phyloP scores from a whole-genome alignment of 2,888 invertebrate species.

The Drosophila rellima region DNA sequence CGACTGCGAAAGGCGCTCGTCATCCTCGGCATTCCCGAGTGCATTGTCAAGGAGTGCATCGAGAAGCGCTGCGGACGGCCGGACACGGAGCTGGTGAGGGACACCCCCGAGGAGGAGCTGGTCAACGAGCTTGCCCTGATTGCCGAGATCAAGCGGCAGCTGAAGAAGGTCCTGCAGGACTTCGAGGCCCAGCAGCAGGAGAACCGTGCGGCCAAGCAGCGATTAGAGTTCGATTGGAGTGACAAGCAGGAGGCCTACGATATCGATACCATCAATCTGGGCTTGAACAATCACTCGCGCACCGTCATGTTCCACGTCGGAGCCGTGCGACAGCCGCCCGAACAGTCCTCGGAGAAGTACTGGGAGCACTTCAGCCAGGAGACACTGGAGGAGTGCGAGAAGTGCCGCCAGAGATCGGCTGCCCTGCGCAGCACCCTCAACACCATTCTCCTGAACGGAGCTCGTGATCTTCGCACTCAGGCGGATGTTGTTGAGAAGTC shows the following conservation, averaged over 20 bases:
- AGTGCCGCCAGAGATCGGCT: conserved; percentile 91
- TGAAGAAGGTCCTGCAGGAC: conserved; percentile 88
- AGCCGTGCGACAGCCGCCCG: conserved; percentile 91
- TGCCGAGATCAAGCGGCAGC: conserved; percentile 88
- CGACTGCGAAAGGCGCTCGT: conserved; percentile 90
- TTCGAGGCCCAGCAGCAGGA: conserved; percentile 90
- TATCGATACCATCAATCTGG: conserved; percentile 90
- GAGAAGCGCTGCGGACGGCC: conserved; percentile 90
- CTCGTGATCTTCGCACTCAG: conserved; percentile 93
- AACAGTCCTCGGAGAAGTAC: conserved; percentile 93
- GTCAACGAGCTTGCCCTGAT: conserved; percentile 91
- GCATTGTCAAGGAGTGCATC: conserved; percentile 91
- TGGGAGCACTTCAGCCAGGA: conserved; percentile 95
- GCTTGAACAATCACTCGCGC: conserved; percentile 89
- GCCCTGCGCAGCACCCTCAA: conserved; percentile 90
- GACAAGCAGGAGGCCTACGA: conserved; percentile 94
- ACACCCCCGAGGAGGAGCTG: conserved; percentile 91
- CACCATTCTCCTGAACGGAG: conserved; percentile 91
- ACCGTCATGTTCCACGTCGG: conserved; percentile 93
- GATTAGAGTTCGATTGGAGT: conserved; percentile 96
- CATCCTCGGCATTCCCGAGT: conserved; percentile 90
- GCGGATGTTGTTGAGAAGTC: conserved; percentile 93
- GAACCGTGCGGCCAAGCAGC: conserved; percentile 92
- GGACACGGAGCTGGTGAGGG: conserved; percentile 91
- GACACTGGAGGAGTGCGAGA: conserved; percentile 91